Evolutionary conservation across 2,888 invertebrate genomes (phyloP).

Genomic region (Mactromeris polynyma): DNA sequence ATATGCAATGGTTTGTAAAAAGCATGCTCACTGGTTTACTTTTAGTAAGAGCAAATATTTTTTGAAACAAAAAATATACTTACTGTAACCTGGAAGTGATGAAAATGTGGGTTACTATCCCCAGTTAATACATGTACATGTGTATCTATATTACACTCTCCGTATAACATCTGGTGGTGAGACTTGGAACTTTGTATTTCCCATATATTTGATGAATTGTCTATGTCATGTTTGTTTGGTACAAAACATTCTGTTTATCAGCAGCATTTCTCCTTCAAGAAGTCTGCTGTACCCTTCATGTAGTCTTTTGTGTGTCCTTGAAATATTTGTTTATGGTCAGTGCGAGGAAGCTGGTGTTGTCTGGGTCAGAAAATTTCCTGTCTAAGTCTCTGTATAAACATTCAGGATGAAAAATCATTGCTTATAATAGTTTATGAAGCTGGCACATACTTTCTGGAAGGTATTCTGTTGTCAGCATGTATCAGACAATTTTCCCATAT

Average conservation of each 20-base stretch:
- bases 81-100: too few species aligned
- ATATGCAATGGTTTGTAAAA: too few species aligned
- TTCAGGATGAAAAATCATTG: background rate
- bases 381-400: background rate
- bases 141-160: too few species aligned
- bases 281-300: background rate
- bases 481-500: conserved; percentile 19
- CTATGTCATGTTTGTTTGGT: too few species aligned
- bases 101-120: too few species aligned
- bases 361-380: conserved; percentile 5
- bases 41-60: too few species aligned
- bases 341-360: background rate
- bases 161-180: too few species aligned
- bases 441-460: conserved; percentile 24
- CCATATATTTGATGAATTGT: too few species aligned
- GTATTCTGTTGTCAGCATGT: conserved; percentile 23
- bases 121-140: too few species aligned
- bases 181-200: too few species aligned
- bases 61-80: too few species aligned
- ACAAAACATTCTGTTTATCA: background rate
- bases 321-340: conserved; percentile 15
- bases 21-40: too few species aligned
- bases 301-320: background rate
- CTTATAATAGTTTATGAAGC: background rate
- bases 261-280: background rate